phyloP scores from a whole-genome alignment of 2,113 vertebrate genomes.

The Entosphenus tridentatus region DNA sequence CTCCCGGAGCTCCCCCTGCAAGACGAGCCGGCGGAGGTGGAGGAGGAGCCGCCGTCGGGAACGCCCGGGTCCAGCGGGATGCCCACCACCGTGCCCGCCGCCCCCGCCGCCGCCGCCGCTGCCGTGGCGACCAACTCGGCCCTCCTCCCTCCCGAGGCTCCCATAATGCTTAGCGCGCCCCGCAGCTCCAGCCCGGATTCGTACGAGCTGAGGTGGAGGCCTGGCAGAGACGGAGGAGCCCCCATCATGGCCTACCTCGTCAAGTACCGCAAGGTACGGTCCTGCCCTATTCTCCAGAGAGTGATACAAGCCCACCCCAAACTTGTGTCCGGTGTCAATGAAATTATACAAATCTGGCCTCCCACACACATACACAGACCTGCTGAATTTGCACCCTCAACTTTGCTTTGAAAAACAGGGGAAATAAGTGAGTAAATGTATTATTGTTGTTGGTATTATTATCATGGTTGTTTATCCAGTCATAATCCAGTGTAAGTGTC shows the following conservation, averaged over 20 bases:
- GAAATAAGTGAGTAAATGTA: background rate
- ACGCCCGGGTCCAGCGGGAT: conserved; percentile 18
- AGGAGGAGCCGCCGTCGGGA: conserved; percentile 21
- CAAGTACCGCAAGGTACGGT: conserved; percentile 68
- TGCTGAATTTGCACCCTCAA: background rate
- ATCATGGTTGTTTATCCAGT: too few species aligned
- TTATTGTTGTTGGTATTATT: too few species aligned
- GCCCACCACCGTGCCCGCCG: conserved; percentile 27
- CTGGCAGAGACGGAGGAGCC: conserved; percentile 44
- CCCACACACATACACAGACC: background rate
- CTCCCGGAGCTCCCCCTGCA: conserved; percentile 20
- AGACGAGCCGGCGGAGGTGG: conserved; percentile 21
- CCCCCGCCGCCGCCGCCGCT: conserved; percentile 17
- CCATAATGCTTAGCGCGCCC: conserved; percentile 77
- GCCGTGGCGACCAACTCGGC: conserved; percentile 15
- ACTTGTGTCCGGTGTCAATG: too few species aligned
- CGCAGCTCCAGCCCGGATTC: conserved; percentile 53
- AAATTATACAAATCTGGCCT: too few species aligned
- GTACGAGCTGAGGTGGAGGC: conserved; percentile 62
- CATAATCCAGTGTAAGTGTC: too few species aligned
- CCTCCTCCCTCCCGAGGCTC: conserved; percentile 43
- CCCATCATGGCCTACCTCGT: conserved; percentile 77
- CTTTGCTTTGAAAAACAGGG: background rate
- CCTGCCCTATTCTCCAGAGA: background rate
- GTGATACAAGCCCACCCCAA: too few species aligned